Conservation (phyloP, 1,140 invertebrate genomes). For the Aphidius ervi region DNA sequence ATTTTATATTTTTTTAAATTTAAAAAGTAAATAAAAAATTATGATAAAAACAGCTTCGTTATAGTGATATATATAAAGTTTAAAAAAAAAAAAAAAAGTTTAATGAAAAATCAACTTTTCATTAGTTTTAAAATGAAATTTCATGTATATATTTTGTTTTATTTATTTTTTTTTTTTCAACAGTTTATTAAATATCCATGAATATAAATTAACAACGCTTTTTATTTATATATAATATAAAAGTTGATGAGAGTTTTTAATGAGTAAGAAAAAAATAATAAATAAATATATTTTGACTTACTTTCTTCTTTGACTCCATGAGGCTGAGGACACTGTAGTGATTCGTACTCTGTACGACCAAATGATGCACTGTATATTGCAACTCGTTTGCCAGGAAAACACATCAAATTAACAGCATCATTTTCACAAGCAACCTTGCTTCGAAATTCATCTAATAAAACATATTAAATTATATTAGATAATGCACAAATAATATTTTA, state of each 20-base stretch:
- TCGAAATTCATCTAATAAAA: slow-evolving; percentile 78
- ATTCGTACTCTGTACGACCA: slow-evolving; percentile 83
- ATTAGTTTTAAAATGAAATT: too few species aligned
- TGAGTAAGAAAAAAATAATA: neutral
- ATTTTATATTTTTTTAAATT: too few species aligned
- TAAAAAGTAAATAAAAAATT: too few species aligned
- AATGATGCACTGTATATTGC: slow-evolving; percentile 89
- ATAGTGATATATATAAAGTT: too few species aligned
- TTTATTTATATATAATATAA: too few species aligned
- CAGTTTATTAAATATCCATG: too few species aligned
- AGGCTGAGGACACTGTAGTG: slow-evolving; percentile 82
- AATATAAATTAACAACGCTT: too few species aligned
- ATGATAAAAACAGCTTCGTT: too few species aligned
- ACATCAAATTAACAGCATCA: slow-evolving; percentile 76
- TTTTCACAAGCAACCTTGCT: slow-evolving; percentile 89
- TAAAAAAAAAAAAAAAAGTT: too few species aligned
- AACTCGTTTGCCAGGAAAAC: slow-evolving; percentile 76
- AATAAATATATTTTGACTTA: slow-evolving; percentile 52
- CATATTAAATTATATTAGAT: neutral
- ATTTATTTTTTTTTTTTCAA: too few species aligned
- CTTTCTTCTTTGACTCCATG: slow-evolving; percentile 82
- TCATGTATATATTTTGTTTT: too few species aligned
- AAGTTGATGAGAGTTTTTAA: neutral
- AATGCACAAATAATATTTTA: neutral
- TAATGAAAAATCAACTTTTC: too few species aligned